phyloP scores from a whole-genome alignment of 2,797 vertebrate species.

The Myiotriccus ornatus region DNA sequence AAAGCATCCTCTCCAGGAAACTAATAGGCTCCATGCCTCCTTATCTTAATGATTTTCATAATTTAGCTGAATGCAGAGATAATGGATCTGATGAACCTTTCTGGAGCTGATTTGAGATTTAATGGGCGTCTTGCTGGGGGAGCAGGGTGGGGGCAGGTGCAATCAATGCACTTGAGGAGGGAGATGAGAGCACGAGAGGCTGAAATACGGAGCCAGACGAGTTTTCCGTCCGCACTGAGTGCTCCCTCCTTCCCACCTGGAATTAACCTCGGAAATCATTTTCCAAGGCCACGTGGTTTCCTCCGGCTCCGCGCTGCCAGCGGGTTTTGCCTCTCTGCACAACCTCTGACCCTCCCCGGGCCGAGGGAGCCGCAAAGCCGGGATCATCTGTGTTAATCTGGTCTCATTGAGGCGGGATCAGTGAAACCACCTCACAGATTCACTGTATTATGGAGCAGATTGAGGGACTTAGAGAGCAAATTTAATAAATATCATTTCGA shows the following conservation, averaged over 20 bases:
- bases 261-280: background rate
- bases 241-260: slow-evolving; percentile 34
- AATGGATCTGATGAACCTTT: slow-evolving; percentile 60
- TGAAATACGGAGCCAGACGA: background rate
- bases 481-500: slow-evolving; percentile 69
- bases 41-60: slow-evolving; percentile 66
- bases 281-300: background rate
- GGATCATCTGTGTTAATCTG: slow-evolving; percentile 90
- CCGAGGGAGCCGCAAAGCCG: slow-evolving; percentile 74
- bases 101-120: slow-evolving; percentile 47
- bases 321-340: background rate
- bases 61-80: slow-evolving; percentile 57
- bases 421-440: slow-evolving; percentile 77
- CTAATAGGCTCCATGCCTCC: slow-evolving; percentile 50
- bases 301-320: background rate
- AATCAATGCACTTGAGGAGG: background rate
- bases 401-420: slow-evolving; percentile 84
- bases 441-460: slow-evolving; percentile 67
- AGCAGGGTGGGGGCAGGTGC: background rate
- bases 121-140: slow-evolving; percentile 41
- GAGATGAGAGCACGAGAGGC: background rate
- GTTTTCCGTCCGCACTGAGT: background rate
- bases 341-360: slow-evolving; percentile 50
- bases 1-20: slow-evolving; percentile 49
- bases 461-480: slow-evolving; percentile 68